Evolutionary conservation across 1,140 invertebrate genomes (phyloP), one percentile per base, ranked within the genome.

Genomic region (Mycetomoellerius zeteki): DNA sequence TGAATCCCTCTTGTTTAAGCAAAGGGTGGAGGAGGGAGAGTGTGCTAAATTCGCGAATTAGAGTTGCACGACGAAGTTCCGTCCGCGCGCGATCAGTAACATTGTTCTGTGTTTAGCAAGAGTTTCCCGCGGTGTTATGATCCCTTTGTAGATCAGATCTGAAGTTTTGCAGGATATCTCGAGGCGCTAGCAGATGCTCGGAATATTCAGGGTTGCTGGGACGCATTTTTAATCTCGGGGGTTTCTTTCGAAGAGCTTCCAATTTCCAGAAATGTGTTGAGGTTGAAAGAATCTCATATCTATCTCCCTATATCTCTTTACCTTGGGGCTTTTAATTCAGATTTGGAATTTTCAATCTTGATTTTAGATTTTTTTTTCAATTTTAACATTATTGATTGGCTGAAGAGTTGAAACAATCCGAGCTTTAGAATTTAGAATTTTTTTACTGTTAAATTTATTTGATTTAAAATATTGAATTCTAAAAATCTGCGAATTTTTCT

Each of bases 61-160:
- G 80, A 84, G 56, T 60, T 73, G 14, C 80, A 72, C 67, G 54
- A 60, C 80, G 24, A 60, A 84, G 80, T 84, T 84, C n/a, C 54
- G 37, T 14, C 24, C 80, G 69, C 37, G 65, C 21, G 78, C 72
- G 64, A 72, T 80, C 77, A 54, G 27, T 14, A 73, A 75, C 56
- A 75, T 84, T 64, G 80, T 84, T 75, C 77, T 33, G 37, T 75
- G 80, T 60, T 84, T 50, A 50, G 24, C 69, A 24, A 43, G 69
- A 58, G 56, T 60, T 75, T 60, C 33, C 33, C 60, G 30, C 47
- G 21, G 47, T 50, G 69, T 75, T 73, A n/a, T 47, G 80, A 84
- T 84, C 80, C 80, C 54, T 84, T 84, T 84, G 80, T 84, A 75
- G 69, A 84, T 75, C 80, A 47, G 37, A 84, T 54, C 19, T 60